phyloP scores from a whole-genome alignment of 2,113 vertebrate genomes.

The Sphaerodactylus townsendi region DNA sequence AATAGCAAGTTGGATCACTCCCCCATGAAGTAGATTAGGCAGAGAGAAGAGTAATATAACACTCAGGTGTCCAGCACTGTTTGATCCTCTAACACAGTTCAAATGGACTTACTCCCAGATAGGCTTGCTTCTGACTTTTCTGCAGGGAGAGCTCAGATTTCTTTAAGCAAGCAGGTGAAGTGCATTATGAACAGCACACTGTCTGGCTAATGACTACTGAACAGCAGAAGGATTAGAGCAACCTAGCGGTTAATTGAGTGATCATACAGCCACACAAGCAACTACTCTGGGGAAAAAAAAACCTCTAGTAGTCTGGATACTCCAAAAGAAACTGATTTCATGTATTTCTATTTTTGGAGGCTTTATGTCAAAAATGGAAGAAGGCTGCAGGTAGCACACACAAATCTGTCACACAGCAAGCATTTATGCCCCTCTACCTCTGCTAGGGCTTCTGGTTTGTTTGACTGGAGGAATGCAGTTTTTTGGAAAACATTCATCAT shows the following conservation, averaged over 20 bases:
- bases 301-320: background rate
- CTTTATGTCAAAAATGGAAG: background rate
- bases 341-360: background rate
- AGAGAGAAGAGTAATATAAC: too few relatives aligned
- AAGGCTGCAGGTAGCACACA: background rate
- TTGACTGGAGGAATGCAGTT: background rate
- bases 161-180: background rate
- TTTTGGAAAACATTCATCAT: background rate
- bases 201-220: background rate
- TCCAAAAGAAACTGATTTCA: background rate
- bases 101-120: background rate
- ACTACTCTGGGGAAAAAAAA: background rate
- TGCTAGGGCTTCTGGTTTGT: background rate
- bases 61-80: too few relatives aligned
- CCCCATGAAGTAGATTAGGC: too few relatives aligned
- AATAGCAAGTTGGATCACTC: too few relatives aligned
- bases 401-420: background rate
- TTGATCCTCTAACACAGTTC: too few relatives aligned
- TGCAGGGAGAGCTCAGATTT: background rate
- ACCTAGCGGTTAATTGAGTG: background rate
- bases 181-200: constrained; percentile 3
- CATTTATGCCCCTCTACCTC: background rate
- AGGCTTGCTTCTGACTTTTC: background rate
- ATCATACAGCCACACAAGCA: background rate
- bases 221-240: background rate